Percentiles rank a stretch among this genome's conserved stretches.
phyloP scores from a whole-genome alignment of 2,888 invertebrate genomes.

The Anticlea derivata region DNA sequence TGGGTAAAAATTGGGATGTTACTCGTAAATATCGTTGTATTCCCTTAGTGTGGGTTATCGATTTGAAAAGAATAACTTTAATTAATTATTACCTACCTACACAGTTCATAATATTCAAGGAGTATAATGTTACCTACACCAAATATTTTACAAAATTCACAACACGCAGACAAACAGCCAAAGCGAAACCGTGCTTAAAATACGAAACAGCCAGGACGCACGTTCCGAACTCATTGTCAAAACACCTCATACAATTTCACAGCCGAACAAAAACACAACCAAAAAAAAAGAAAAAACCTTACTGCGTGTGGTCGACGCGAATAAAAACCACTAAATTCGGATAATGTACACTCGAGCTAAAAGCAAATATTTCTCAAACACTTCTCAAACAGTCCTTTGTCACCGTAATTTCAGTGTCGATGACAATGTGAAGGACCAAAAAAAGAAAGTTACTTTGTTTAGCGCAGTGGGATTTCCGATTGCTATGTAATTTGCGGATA shows the following conservation, averaged over 20 bases:
- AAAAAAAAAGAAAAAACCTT: conserved; percentile 42
- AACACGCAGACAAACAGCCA: conserved; percentile 32
- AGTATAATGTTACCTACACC: neutral
- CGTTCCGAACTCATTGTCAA: conserved; percentile 78
- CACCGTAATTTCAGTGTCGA: conserved; percentile 75
- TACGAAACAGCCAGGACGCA: conserved; percentile 69
- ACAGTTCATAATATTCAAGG: conserved; percentile 1
- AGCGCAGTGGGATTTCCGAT: conserved; percentile 68
- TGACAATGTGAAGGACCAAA: conserved; percentile 58
- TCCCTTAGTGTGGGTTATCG: too few relatives aligned
- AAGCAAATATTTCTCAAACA: conserved; percentile 83
- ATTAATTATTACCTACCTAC: too few relatives aligned
- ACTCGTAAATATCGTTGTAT: too few relatives aligned
- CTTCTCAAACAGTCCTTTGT: conserved; percentile 70
- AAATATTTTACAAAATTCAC: conserved; percentile 26
- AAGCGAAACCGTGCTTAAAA: conserved; percentile 70
- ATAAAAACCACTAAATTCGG: conserved; percentile 41
- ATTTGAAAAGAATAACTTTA: too few relatives aligned
- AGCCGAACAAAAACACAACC: conserved; percentile 43
- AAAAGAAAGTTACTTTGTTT: conserved; percentile 54
- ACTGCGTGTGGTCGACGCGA: conserved; percentile 44
- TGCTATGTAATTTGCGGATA: conserved; percentile 76
- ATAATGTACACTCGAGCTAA: conserved; percentile 67
- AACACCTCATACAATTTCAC: conserved; percentile 80
- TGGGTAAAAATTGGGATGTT: too few relatives aligned